Percentiles rank a stretch among this genome's conserved stretches.
phyloP scores from a whole-genome alignment of 2,113 vertebrate genomes.

The zebrafish (Danio rerio) region GRCz12tu NC_133178.1:31006001-31006500 shows the following conservation, averaged over 20 bases:
- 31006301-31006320: rapidly evolving
- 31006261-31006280: background rate
- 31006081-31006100: background rate
- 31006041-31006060: background rate
- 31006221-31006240: background rate
- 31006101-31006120: background rate
- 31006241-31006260: background rate
- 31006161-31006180: rapidly evolving
- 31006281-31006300: constrained; percentile 3
- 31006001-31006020: background rate
- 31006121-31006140: background rate
- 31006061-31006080: background rate
- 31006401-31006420: background rate
- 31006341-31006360: background rate
- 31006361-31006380: constrained; percentile 11
- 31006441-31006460: background rate
- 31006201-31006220: background rate
- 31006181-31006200: background rate
- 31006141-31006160: background rate
- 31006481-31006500: no score
- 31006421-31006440: background rate
- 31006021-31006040: background rate
- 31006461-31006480: background rate
- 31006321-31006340: rapidly evolving
- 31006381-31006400: background rate